Evolutionary conservation across 2,113 vertebrate species (phyloP), one percentile per base, ranked within the genome.

Genomic region (Eidolon helvum): DNA sequence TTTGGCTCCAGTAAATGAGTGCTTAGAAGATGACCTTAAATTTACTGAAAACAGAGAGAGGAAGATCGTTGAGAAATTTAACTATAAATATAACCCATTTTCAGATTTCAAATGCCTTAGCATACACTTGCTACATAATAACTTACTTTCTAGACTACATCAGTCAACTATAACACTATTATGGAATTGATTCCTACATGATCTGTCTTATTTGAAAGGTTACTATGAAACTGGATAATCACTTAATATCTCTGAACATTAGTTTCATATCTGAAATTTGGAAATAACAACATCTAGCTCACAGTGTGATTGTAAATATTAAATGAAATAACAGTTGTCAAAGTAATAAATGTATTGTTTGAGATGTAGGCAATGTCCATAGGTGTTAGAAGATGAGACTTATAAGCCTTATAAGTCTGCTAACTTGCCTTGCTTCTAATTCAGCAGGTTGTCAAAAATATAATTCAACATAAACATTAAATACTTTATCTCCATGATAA

Each of bases 1-100:
- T 95, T 93, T 90, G 65, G 91, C 87, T 93, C 75, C 0, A 61
- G 15, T 50, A 50, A 94, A 33, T 35, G 48, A 95, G 22, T n/a
- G 48, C 40, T 84, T 80, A 26, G n/a, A 94, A 43, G 22, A n/a
- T 80, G 90, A 93, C 69, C 78, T 95, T 61, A 71, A 50, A 63
- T 88, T 83, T 35, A 92, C 9, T 50, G 28, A 95, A 45, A 77
- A 15, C 77, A 83, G 50, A 43, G 43, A 61, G 30, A 69, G 38
- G 26, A 74, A 91, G 77, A 78, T 66, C 55, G 69, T 35, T 87
- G 83, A 94, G 66, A 94, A 86, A 89, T 45, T 0, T 55, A 84
- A 65, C 15, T 50, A n/a, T 43, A 65, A 63, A 72, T 93, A 45
- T 43, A 35, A 71, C 59, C 38, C 26, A 10, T 43, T 80, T 93